Conservation (phyloP, 1,140 invertebrate genomes). For the Zaprionus capensis region DNA sequence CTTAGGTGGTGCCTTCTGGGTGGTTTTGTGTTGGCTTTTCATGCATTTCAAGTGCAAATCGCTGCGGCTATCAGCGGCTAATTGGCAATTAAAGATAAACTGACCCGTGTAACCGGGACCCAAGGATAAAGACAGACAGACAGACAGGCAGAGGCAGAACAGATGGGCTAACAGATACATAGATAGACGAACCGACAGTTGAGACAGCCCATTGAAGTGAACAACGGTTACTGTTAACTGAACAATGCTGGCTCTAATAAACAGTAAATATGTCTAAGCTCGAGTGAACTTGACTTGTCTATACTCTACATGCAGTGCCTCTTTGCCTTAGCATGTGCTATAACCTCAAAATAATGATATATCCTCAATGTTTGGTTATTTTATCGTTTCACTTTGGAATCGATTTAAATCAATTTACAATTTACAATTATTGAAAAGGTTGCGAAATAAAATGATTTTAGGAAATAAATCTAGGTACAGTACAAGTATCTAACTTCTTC, state of each 20-base stretch:
- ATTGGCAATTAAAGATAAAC: constrained; percentile 78
- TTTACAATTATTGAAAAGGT: too few species aligned
- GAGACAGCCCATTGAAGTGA: constrained; percentile 2
- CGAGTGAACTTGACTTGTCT: background rate
- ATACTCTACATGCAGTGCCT: background rate
- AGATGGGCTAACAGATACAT: background rate
- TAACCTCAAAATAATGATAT: too few species aligned
- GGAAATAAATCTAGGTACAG: too few species aligned
- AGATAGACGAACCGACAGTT: constrained; percentile 6
- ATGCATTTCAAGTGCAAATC: constrained; percentile 74
- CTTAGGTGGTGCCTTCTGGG: constrained; percentile 7
- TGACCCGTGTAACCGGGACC: constrained; percentile 26
- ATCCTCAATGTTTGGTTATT: too few species aligned
- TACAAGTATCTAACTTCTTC: too few species aligned
- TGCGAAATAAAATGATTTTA: too few species aligned
- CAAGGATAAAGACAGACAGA: background rate
- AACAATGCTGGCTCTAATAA: constrained; percentile 6
- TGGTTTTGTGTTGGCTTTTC: constrained; percentile 54
- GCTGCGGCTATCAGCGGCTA: constrained; percentile 74
- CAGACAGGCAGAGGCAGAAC: background rate
- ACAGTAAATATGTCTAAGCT: background rate
- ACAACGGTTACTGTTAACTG: constrained; percentile 3
- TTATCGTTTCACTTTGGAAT: too few species aligned
- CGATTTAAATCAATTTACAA: too few species aligned
- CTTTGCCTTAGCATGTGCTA: too few species aligned